Conservation (phyloP, 2,797 vertebrate genomes). For the Danionella dracula region DNA sequence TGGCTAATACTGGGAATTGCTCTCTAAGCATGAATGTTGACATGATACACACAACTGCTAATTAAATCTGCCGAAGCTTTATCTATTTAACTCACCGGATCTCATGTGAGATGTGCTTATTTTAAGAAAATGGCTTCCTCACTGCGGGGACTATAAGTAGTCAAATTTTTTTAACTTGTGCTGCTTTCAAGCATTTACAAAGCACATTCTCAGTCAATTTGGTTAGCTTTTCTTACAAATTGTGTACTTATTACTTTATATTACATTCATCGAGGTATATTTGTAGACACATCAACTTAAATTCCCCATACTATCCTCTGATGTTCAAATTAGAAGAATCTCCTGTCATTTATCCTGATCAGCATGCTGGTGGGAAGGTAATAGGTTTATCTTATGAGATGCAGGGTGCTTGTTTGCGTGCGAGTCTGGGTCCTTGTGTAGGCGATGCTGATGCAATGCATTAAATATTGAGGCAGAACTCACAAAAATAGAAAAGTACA, state of each 20-base stretch:
- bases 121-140: constrained; percentile 37
- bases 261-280: background rate
- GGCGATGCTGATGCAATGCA: constrained; percentile 69
- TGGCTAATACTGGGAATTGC: background rate
- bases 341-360: constrained; percentile 19
- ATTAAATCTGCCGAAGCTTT: constrained; percentile 17
- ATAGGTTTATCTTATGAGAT: constrained; percentile 38
- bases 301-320: background rate
- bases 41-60: background rate
- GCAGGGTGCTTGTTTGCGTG: constrained; percentile 65
- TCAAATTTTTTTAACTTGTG: background rate
- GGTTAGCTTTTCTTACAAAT: too few species aligned
- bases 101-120: constrained; percentile 14
- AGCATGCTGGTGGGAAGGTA: constrained; percentile 9
- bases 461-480: constrained; percentile 74
- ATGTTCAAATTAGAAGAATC: constrained; percentile 25
- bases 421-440: constrained; percentile 66
- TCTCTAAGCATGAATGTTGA: constrained; percentile 6
- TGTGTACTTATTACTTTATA: too few species aligned
- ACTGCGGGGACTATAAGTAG: constrained; percentile 9
- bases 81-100: constrained; percentile 20
- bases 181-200: constrained; percentile 13
- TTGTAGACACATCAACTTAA: background rate
- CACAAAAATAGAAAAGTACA: constrained; percentile 64
- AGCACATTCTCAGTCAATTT: too few species aligned